Base-by-base conservation (phyloP, 2,113 vertebrate species). In the Peucedramus taeniatus region DNA sequence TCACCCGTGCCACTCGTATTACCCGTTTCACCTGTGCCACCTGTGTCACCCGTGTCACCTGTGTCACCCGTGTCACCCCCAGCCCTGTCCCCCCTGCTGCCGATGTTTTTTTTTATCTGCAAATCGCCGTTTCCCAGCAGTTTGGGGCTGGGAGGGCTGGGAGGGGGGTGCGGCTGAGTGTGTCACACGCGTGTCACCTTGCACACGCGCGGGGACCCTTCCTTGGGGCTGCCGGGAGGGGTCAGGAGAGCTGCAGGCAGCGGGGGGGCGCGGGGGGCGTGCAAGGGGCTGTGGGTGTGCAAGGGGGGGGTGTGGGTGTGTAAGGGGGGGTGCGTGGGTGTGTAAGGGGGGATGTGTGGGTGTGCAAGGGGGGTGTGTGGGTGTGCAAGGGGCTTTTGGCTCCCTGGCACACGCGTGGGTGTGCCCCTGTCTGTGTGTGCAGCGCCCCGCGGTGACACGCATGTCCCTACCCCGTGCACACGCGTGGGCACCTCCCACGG, bases 41-140 rank as follows among this genome's bases (percentile, higher is more conserved):
- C 28, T 11, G 51, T 31, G 51, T 27, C 24, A 50, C 53, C 11
- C 0, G 17, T 51, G 50, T 7, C 51, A 30, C 51, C 51, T 1
- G 26, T 22, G 42, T 18, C 86, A 30, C 54, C 21, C 28, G 22
- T 24, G 27, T 13, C 40, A 10, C 39, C 26, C 28, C 24, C 37
- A 13, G 35, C 57, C 54, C 30, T 11, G 35, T 12, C 22, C 49
- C 35, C 3, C 50, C 22, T 20, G 44, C 1, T 13, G 9, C 33
- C 22, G 69, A 5, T 9, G 53, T 3, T 0, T 31, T 0, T 31
- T 82, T 60, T 59, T 8, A 11, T 5, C 28, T 35, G n/a, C 4
- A 21, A 53, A 30, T 45, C n/a, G 0, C 33, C 11, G 1, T n/a
- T 82, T 51, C 14, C 11, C 23, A 7, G 13, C 39, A 10, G 27